Evolutionary conservation across 1,140 invertebrate species (phyloP).

Genomic region (Agraylea sexmaculata): DNA sequence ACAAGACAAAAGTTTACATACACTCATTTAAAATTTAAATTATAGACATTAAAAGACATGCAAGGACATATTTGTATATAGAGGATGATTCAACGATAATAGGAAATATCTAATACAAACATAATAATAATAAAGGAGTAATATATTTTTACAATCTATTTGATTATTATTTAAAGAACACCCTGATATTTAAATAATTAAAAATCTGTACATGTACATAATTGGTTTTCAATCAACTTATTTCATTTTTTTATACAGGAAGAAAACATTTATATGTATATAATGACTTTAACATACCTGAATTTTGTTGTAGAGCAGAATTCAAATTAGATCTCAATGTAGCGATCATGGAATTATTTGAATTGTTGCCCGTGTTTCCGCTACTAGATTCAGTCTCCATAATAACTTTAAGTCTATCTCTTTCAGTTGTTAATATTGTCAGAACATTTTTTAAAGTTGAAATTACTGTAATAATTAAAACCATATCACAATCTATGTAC

Average conservation of each 20-base stretch:
- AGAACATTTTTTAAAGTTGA: conserved; percentile 40
- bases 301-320: conserved; percentile 61
- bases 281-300: conserved; percentile 25
- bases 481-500: neutral
- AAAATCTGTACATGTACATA: neutral
- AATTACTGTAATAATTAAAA: conserved; percentile 36
- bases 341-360: conserved; percentile 32
- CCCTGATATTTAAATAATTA: neutral
- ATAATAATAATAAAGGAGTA: conserved; percentile 5
- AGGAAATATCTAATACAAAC: conserved; percentile 2
- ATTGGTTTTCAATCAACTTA: neutral
- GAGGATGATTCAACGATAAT: conserved; percentile 1
- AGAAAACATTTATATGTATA: neutral
- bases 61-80: neutral
- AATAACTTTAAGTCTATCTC: conserved; percentile 42
- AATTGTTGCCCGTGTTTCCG: conserved; percentile 18
- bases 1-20: neutral
- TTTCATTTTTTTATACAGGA: neutral
- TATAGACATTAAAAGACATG: neutral
- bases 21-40: neutral
- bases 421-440: conserved; percentile 45
- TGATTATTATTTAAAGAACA: too few species aligned
- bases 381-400: conserved; percentile 20
- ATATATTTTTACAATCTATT: neutral
- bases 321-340: conserved; percentile 46